Evolutionary conservation across 2,888 invertebrate species (phyloP).

Genomic region (Synanthedon andrenaeformis): DNA sequence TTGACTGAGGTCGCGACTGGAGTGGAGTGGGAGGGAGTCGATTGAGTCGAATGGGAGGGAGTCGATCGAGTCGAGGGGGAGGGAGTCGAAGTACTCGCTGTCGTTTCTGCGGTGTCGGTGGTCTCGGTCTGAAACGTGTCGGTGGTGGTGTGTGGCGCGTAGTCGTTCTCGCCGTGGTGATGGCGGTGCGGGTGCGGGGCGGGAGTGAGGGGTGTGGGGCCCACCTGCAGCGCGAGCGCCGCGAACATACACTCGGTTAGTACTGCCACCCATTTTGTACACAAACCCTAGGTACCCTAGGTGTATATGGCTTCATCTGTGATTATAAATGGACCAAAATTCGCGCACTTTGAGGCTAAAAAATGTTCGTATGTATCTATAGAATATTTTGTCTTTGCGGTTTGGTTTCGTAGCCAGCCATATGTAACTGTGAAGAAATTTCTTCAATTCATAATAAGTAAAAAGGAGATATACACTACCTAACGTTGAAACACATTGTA

Average conservation of each 20-base stretch:
- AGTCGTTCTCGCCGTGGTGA: conserved; percentile 48
- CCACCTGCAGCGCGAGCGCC: conserved; percentile 51
- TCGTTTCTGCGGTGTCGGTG: conserved; percentile 28
- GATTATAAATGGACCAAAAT: conserved; percentile 20
- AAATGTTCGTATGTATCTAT: background rate
- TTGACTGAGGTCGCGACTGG: conserved; percentile 4
- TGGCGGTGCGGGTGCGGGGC: conserved; percentile 56
- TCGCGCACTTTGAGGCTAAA: background rate
- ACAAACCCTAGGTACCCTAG: conserved; percentile 10
- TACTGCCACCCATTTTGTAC: conserved; percentile 39
- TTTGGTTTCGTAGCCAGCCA: too few relatives aligned
- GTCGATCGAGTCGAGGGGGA: conserved; percentile 6
- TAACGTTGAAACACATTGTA: too few relatives aligned
- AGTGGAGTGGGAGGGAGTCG: conserved; percentile 7
- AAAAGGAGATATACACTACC: too few relatives aligned
- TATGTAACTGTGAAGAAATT: too few relatives aligned
- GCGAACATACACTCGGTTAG: conserved; percentile 57
- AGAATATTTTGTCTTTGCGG: too few relatives aligned
- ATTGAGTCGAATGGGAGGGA: conserved; percentile 7
- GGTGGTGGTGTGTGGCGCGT: conserved; percentile 49
- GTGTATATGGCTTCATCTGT: conserved; percentile 29
- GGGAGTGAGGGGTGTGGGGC: conserved; percentile 20
- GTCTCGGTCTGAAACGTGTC: conserved; percentile 61
- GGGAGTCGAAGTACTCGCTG: conserved; percentile 13
- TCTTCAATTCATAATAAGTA: too few relatives aligned